Evolutionary conservation across 1,140 invertebrate genomes (phyloP).

Genomic region (Heliconius eleuchia): DNA sequence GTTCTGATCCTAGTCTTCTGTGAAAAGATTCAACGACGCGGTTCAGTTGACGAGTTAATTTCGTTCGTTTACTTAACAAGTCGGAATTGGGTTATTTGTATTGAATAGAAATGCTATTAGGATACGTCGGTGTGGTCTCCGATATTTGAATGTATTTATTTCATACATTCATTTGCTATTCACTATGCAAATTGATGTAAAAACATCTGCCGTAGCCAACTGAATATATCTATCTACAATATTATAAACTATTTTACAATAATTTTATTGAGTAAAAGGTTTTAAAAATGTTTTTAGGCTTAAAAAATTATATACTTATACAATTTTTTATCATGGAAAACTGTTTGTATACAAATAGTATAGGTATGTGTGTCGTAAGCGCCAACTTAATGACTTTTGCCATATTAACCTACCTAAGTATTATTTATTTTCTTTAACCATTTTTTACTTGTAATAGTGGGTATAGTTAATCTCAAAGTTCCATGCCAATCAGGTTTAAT

Average conservation of each 20-base stretch:
- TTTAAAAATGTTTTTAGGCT: too few relatives aligned
- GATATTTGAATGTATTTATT: slow-evolving; percentile 9
- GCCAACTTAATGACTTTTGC: too few relatives aligned
- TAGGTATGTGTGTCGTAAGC: too few relatives aligned
- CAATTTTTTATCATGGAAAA: too few relatives aligned
- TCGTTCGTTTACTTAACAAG: slow-evolving; percentile 40
- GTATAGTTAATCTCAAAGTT: too few relatives aligned
- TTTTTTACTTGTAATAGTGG: too few relatives aligned
- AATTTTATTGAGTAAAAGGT: background rate
- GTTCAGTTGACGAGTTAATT: slow-evolving; percentile 60
- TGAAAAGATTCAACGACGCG: slow-evolving; percentile 59
- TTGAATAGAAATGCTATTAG: slow-evolving; percentile 32
- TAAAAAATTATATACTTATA: too few relatives aligned
- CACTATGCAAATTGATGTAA: slow-evolving; percentile 5
- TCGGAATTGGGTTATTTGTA: slow-evolving; percentile 43
- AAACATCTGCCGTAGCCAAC: background rate
- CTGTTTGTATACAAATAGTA: too few relatives aligned
- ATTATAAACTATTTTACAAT: background rate
- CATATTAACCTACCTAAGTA: too few relatives aligned
- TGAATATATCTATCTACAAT: background rate
- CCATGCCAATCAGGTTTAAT: too few relatives aligned
- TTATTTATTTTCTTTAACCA: too few relatives aligned
- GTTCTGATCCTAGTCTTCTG: slow-evolving; percentile 47
- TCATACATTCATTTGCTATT: background rate
- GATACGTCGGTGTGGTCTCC: slow-evolving; percentile 34